phyloP scores from a whole-genome alignment of 2,888 invertebrate genomes.

The Synanthedon tipuliformis region DNA sequence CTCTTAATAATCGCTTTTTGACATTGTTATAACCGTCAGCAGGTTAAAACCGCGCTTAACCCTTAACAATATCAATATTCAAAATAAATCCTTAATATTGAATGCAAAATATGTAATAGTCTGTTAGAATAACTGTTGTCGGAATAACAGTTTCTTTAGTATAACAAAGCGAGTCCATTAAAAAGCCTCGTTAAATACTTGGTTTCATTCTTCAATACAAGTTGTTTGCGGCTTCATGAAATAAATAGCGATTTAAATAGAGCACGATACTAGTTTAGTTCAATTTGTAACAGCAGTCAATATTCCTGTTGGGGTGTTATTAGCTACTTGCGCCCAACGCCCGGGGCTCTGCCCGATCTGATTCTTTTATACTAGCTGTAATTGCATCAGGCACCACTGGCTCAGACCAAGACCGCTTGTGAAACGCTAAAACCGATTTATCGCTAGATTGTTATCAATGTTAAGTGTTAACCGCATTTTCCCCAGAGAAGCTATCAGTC shows the following conservation, averaged over 20 bases:
- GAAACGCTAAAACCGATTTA: constrained; percentile 42
- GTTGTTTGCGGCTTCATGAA: constrained; percentile 17
- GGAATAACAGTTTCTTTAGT: too few relatives aligned
- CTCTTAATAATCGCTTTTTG: too few relatives aligned
- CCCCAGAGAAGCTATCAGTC: constrained; percentile 33
- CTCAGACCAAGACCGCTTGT: constrained; percentile 29
- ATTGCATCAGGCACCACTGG: constrained; percentile 41
- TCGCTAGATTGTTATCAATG: constrained; percentile 42
- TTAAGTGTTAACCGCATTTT: constrained; percentile 33
- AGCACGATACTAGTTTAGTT: constrained; percentile 47
- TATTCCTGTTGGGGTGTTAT: constrained; percentile 56
- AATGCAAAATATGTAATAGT: too few relatives aligned
- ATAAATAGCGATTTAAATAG: constrained; percentile 51
- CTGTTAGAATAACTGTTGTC: too few relatives aligned
- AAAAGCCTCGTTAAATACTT: too few relatives aligned
- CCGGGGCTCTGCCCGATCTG: constrained; percentile 50
- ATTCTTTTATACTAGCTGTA: constrained; percentile 57
- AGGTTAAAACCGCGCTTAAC: too few relatives aligned
- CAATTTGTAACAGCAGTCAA: constrained; percentile 58
- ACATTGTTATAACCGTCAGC: too few relatives aligned
- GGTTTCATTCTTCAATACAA: neutral
- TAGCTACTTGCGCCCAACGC: constrained; percentile 44
- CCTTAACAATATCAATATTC: too few relatives aligned
- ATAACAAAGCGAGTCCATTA: too few relatives aligned
- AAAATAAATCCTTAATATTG: too few relatives aligned